These are phyloP conservation scores for Vulpes lagopus DNA, from an alignment of 2,113 vertebrate genomes.

Conservation along the genomic window DNA sequence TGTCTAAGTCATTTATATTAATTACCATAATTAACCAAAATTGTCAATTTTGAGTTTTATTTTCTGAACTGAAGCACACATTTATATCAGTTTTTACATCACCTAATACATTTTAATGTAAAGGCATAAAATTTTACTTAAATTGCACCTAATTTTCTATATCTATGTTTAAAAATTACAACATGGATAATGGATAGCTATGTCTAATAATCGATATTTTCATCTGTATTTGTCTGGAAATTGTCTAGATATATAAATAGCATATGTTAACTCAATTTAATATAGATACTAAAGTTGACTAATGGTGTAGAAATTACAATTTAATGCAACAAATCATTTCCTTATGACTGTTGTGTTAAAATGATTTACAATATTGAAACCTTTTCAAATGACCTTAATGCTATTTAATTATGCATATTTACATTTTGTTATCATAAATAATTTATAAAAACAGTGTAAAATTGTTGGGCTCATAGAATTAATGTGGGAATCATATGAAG, in stretches of 20 bases:
- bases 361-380: background rate
- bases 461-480: too few species aligned
- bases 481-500: background rate
- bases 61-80: background rate
- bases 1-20: background rate
- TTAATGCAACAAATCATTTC: background rate
- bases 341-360: background rate
- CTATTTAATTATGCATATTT: background rate
- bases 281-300: background rate
- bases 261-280: background rate
- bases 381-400: background rate
- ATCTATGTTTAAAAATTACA: background rate
- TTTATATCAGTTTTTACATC: background rate
- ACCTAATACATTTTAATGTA: background rate
- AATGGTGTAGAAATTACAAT: background rate
- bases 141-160: background rate
- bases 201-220: background rate
- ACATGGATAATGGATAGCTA: background rate
- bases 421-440: background rate
- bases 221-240: background rate
- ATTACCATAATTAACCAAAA: background rate
- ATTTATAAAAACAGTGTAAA: background rate
- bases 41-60: background rate
- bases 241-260: background rate
- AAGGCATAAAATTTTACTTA: background rate